Evolutionary conservation across 2,797 vertebrate genomes (phyloP), one percentile per base, ranked within the genome.

Genomic region (Gallinago nigripennis): DNA sequence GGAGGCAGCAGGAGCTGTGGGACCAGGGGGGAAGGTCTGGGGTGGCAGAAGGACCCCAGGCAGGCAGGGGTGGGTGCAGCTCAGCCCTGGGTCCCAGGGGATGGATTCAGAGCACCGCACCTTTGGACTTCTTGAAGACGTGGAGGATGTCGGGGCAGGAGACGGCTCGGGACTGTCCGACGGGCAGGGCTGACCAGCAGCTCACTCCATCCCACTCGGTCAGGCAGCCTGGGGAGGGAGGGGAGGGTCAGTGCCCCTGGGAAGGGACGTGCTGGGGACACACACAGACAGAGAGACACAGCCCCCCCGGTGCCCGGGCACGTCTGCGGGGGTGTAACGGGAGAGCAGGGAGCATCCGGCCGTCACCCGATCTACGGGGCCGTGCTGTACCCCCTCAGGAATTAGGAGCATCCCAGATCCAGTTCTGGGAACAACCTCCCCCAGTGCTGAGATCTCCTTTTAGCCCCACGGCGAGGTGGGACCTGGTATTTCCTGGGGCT

Each of bases 191-290:
- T 0, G 86, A 66, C 98, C 98, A 98, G 85, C 98, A 97, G 83
- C 91, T 97, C 63, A 97, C 81, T 31, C 97, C 97, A 3, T 98
- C 98, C 97, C 98, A 98, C 83, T 97, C 94, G 0, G 88, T 92
- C n/a, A 5, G 68, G 88, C 98, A 98, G 70, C 95, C 97, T 98
- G 78, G 33, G 72, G 73, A 69, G 35, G 46, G 75, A 76, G 1
- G 2, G 61, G 33, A 31, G 0, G 0, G 11, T 60, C 6, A 61
- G 53, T 20, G 69, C 46, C 6, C 0, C 19, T 0, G 1, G 73
- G 45, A 60, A 35, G 50, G 50, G 87, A 60, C 7, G 4, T 15
- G 73, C 18, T 0, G n/a, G 33, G 27, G 16, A 12, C 30, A 10
- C 23, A 45, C 23, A 25, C 28, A 31, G 14, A 63, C 35, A 41